These are phyloP conservation scores for Tetrapedia diversipes DNA, from an alignment of 2,888 invertebrate genomes.

Conservation along the genomic window DNA sequence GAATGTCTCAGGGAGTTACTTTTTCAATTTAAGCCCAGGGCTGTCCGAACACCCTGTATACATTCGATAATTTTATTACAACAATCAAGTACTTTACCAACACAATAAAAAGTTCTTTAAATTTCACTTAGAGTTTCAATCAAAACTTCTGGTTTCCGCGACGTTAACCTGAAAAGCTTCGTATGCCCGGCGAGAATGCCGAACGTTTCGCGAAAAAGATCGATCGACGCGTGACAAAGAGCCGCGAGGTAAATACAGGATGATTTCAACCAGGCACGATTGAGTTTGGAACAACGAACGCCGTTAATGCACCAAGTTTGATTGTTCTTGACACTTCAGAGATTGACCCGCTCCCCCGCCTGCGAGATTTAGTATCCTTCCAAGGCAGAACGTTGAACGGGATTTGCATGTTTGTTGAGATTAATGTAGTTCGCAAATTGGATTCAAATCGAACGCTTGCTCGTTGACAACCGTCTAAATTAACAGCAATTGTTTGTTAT, in stretches of 20 bases:
- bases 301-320: slow-evolving; percentile 22
- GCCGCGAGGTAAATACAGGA: slow-evolving; percentile 1
- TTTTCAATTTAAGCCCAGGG: too few species aligned
- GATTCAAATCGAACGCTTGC: neutral
- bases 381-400: neutral
- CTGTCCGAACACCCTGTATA: too few species aligned
- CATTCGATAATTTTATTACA: too few species aligned
- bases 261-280: slow-evolving; percentile 5
- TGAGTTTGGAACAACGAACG: slow-evolving; percentile 26
- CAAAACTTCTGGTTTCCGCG: neutral
- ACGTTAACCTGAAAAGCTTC: neutral
- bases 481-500: neutral
- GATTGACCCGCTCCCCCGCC: slow-evolving; percentile 22
- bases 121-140: neutral
- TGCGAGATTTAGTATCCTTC: slow-evolving; percentile 25
- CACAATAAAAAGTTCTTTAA: neutral
- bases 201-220: neutral
- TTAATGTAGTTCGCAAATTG: slow-evolving; percentile 16
- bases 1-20: too few species aligned
- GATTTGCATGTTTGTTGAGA: slow-evolving; percentile 19
- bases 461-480: neutral
- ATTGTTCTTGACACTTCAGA: slow-evolving; percentile 30
- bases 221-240: neutral
- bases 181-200: neutral
- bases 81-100: too few species aligned